These are phyloP conservation scores for Leiothrix lutea DNA, from an alignment of 2,113 vertebrate species.

Conservation along the genomic window DNA sequence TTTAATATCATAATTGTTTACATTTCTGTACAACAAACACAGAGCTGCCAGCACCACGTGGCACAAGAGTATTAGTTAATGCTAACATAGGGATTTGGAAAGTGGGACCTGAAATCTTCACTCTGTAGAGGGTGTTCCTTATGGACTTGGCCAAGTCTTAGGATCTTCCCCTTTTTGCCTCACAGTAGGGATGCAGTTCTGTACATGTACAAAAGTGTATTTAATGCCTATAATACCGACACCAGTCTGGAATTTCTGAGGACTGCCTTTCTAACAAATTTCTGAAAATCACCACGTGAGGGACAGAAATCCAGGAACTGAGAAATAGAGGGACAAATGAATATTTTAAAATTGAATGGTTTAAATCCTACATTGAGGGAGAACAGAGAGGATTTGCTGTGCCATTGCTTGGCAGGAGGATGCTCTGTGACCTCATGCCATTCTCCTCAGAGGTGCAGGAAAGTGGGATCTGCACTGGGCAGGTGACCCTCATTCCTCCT, in stretches of 20 bases:
- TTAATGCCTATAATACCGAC: background rate
- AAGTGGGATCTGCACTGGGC: too few relatives aligned
- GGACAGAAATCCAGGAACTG: background rate
- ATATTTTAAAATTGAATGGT: background rate
- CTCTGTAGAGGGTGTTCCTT: fast-evolving
- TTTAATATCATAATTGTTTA: background rate
- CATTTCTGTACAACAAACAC: background rate
- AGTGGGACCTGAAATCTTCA: fast-evolving
- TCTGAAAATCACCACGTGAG: fast-evolving
- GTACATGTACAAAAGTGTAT: fast-evolving
- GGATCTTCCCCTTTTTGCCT: background rate
- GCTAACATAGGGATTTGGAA: background rate
- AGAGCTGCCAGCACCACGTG: fast-evolving
- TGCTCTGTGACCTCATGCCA: fast-evolving
- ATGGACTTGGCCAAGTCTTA: fast-evolving
- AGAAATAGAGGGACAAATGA: fast-evolving
- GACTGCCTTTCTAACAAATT: background rate
- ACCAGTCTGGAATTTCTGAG: background rate
- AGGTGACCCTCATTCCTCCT: background rate
- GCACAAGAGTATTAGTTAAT: fast-evolving
- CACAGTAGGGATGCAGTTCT: fast-evolving
- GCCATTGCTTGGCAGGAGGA: background rate
- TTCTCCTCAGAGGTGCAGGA: background rate
- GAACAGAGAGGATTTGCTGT: background rate
- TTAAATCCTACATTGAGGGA: background rate